These are phyloP conservation scores for Meriones unguiculatus DNA, from an alignment of 2,113 vertebrate species.

Conservation along the genomic window DNA sequence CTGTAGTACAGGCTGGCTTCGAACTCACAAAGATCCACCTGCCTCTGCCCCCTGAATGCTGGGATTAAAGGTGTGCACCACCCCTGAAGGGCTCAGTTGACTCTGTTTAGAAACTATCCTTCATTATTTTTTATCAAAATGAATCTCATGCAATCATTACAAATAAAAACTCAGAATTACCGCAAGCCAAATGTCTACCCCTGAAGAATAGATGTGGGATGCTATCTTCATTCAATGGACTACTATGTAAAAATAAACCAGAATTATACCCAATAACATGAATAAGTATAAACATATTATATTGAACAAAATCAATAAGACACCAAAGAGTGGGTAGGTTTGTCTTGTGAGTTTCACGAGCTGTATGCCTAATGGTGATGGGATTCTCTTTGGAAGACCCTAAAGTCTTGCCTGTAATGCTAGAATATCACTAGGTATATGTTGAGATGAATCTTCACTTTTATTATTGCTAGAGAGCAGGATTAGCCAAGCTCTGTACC, in stretches of 20 bases:
- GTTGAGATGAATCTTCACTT: background rate
- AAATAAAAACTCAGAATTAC: constrained; percentile 7
- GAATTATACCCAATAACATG: background rate
- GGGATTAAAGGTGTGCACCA: too few relatives aligned
- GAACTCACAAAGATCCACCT: too few relatives aligned
- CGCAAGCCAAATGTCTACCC: background rate
- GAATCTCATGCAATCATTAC: background rate
- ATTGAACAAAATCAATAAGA: background rate
- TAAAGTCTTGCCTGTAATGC: background rate
- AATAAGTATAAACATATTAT: constrained; percentile 20
- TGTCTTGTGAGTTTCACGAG: background rate
- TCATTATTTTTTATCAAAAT: constrained; percentile 18
- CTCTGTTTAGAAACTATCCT: background rate
- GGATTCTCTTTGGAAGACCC: background rate
- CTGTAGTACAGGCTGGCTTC: too few relatives aligned
- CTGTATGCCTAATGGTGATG: background rate
- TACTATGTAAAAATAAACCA: constrained; percentile 29
- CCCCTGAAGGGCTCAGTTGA: background rate
- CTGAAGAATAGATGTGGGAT: background rate
- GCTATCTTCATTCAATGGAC: background rate
- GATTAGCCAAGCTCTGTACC: background rate
- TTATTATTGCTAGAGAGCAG: background rate
- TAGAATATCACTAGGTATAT: background rate
- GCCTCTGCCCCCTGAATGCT: too few relatives aligned
- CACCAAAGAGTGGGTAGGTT: background rate